Conservation (phyloP, 2,888 invertebrate genomes). For the Leptodirus hochenwartii region DNA sequence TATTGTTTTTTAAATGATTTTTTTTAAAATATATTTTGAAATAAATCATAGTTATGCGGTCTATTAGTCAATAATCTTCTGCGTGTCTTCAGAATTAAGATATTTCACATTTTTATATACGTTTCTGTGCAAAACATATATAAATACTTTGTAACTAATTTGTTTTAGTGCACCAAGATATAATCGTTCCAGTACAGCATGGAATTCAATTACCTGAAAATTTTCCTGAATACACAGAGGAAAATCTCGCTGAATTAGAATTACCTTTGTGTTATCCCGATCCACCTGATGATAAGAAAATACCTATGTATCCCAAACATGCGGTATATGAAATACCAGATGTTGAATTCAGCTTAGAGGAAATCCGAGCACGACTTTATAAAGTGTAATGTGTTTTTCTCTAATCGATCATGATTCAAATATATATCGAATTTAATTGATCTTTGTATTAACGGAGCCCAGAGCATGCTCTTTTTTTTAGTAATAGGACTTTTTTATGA, state of each 20-base stretch:
- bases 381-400: constrained; percentile 5
- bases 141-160: constrained; percentile 5
- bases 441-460: too few relatives aligned
- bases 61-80: too few relatives aligned
- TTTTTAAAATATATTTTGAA: too few relatives aligned
- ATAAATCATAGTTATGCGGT: too few relatives aligned
- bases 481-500: too few relatives aligned
- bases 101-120: constrained; percentile 1
- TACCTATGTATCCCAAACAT: constrained; percentile 47
- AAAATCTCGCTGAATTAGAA: constrained; percentile 33
- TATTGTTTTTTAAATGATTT: too few relatives aligned
- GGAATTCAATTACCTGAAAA: constrained; percentile 15
- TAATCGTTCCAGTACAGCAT: constrained; percentile 21
- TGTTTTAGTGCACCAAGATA: constrained; percentile 44
- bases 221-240: constrained; percentile 22
- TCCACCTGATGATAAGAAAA: constrained; percentile 38
- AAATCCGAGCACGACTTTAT: constrained; percentile 46
- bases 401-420: too few relatives aligned
- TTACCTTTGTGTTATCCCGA: constrained; percentile 42
- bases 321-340: constrained; percentile 38
- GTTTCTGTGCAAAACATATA: constrained; percentile 1
- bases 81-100: background rate
- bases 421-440: too few relatives aligned
- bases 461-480: too few relatives aligned
- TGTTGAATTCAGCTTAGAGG: constrained; percentile 61